Conservation (phyloP, 1,140 invertebrate genomes). For the Andrena cerasifolii region DNA sequence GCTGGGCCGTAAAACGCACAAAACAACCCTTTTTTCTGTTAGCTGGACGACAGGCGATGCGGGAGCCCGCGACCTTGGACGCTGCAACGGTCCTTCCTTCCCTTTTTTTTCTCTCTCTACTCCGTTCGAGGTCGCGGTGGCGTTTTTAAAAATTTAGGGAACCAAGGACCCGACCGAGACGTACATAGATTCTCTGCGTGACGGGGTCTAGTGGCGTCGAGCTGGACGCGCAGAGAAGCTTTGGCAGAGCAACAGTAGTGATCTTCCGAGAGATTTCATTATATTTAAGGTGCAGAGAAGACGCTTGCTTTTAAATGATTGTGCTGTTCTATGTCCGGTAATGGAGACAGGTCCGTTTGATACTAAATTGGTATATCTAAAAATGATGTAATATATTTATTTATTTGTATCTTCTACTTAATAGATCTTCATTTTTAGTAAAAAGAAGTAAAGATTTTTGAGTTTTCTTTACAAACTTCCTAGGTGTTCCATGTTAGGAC, state of each 20-base stretch:
- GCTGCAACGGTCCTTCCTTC: conserved; percentile 1
- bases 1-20: conserved; percentile 57
- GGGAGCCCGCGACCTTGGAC: conserved; percentile 28
- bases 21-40: conserved; percentile 73
- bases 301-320: too few relatives aligned
- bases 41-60: not conserved
- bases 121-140: not conserved
- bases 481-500: too few relatives aligned
- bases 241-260: not conserved
- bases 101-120: not conserved
- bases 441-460: too few relatives aligned
- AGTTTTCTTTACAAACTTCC: too few relatives aligned
- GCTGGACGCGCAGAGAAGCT: not conserved
- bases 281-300: not conserved
- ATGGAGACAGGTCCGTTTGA: too few relatives aligned
- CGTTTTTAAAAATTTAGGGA: not conserved
- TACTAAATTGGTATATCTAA: too few relatives aligned
- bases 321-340: too few relatives aligned
- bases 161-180: not conserved
- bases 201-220: not conserved
- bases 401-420: too few relatives aligned
- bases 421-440: too few relatives aligned
- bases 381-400: too few relatives aligned
- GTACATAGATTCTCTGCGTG: not conserved
- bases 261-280: not conserved